Percentiles rank a stretch among this genome's conserved stretches.
phyloP scores from a whole-genome alignment of 1,140 invertebrate species.

The Araneus ventricosus region DNA sequence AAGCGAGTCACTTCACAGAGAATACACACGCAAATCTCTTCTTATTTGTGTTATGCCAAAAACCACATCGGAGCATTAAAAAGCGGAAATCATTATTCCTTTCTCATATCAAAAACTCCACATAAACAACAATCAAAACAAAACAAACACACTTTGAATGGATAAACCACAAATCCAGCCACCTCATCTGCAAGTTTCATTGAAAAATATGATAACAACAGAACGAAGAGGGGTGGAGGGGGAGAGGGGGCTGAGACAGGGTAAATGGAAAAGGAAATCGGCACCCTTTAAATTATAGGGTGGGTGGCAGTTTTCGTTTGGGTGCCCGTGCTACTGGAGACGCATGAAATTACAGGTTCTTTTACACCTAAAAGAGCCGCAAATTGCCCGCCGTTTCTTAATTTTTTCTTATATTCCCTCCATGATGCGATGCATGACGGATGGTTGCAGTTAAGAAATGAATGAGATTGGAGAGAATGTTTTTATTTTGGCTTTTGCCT shows the following conservation, averaged over 20 bases:
- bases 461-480: slow-evolving; percentile 10
- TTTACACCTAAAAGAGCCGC: slow-evolving; percentile 27
- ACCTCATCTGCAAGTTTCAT: background rate
- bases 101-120: background rate
- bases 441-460: background rate
- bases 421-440: slow-evolving; percentile 10
- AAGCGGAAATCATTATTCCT: background rate
- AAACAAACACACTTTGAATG: background rate
- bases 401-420: background rate
- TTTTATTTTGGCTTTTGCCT: background rate
- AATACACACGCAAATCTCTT: background rate
- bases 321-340: slow-evolving; percentile 21
- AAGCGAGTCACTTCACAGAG: background rate
- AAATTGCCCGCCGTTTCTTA: background rate
- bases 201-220: slow-evolving; percentile 1
- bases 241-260: background rate
- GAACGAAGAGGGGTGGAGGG: background rate
- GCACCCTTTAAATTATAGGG: slow-evolving; percentile 39
- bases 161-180: background rate
- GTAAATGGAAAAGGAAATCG: background rate
- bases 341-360: slow-evolving; percentile 45
- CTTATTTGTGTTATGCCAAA: background rate
- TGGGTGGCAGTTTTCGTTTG: slow-evolving; percentile 8
- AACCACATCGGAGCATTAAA: background rate
- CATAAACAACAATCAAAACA: background rate